A percentile compares a stretch with the other conserved stretches of the same genome.
These are phyloP conservation scores for Bostrychus sinensis DNA, from an alignment of 2,113 vertebrate species.

Conservation along the genomic window DNA sequence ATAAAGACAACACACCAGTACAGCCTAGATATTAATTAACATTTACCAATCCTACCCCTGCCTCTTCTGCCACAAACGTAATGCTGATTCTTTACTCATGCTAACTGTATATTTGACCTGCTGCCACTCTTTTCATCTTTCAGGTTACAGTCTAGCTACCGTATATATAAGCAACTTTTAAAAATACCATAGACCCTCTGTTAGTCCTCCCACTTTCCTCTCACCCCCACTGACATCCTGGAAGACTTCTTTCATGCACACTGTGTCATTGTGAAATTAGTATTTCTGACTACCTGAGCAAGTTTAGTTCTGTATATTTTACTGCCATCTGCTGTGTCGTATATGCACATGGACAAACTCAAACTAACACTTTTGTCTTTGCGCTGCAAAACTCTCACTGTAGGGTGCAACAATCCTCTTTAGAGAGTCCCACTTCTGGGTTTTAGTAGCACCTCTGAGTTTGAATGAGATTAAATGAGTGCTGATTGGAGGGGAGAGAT, in stretches of 20 bases:
- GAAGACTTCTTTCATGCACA: slow-evolving; percentile 63
- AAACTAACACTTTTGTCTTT: slow-evolving; percentile 25
- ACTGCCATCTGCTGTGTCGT: slow-evolving; percentile 4
- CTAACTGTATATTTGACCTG: slow-evolving; percentile 28
- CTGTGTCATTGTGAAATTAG: slow-evolving; percentile 28
- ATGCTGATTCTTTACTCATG: slow-evolving; percentile 70
- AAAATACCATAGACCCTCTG: too few species aligned
- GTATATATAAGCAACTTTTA: too few species aligned
- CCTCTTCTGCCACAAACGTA: slow-evolving; percentile 36
- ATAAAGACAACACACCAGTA: slow-evolving; percentile 22
- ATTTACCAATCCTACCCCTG: background rate
- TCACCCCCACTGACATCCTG: slow-evolving; percentile 61
- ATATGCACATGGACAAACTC: slow-evolving; percentile 17
- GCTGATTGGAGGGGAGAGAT: slow-evolving; percentile 14
- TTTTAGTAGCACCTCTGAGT: slow-evolving; percentile 19
- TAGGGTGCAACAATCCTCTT: too few species aligned
- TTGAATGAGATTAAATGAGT: slow-evolving; percentile 57
- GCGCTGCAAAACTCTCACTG: too few species aligned
- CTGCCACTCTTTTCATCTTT: slow-evolving; percentile 25
- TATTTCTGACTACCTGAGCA: slow-evolving; percentile 59
- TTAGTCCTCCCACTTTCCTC: slow-evolving; percentile 28
- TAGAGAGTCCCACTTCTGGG: too few species aligned
- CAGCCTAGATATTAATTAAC: too few species aligned
- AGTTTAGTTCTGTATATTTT: slow-evolving; percentile 66
- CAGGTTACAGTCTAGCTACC: too few species aligned